These are phyloP conservation scores for Nilaparvata lugens DNA, from an alignment of 1,140 invertebrate genomes.

Conservation along the genomic window DNA sequence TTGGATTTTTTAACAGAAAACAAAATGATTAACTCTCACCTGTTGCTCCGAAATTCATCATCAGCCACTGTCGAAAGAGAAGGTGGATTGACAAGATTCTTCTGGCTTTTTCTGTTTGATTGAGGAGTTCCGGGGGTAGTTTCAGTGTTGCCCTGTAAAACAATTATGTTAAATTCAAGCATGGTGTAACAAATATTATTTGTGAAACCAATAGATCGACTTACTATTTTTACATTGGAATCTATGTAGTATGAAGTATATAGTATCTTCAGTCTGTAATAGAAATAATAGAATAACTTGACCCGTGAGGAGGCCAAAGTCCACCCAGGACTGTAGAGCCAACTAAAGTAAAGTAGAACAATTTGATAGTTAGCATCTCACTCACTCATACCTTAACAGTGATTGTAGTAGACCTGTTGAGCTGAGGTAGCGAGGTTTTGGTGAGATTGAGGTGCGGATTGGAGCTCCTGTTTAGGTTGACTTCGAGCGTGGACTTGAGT, in stretches of 20 bases:
- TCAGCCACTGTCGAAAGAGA: not conserved
- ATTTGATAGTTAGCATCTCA: not conserved
- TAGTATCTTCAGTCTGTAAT: too few relatives aligned
- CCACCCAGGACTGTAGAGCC: too few relatives aligned
- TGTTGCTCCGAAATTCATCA: constrained; percentile 8
- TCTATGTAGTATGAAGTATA: too few relatives aligned
- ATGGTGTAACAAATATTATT: too few relatives aligned
- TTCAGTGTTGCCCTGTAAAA: constrained; percentile 10
- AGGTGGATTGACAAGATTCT: not conserved
- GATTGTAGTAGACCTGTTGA: constrained; percentile 12
- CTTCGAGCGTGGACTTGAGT: constrained; percentile 22
- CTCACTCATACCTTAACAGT: not conserved
- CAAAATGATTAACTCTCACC: not conserved
- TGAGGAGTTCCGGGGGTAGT: constrained; percentile 7
- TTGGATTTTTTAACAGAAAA: not conserved
- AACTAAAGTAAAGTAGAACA: too few relatives aligned
- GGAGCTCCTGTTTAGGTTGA: constrained; percentile 20
- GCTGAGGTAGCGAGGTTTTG: constrained; percentile 12
- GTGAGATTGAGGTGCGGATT: constrained; percentile 22
- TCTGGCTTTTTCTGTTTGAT: constrained; percentile 9
- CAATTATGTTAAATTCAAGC: not conserved
- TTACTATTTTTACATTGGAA: too few relatives aligned
- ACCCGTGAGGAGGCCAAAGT: too few relatives aligned
- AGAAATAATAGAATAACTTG: too few relatives aligned
- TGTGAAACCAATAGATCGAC: too few relatives aligned